Evolutionary conservation across 2,797 vertebrate species (phyloP).

Genomic region (Sitta carolinensis): DNA sequence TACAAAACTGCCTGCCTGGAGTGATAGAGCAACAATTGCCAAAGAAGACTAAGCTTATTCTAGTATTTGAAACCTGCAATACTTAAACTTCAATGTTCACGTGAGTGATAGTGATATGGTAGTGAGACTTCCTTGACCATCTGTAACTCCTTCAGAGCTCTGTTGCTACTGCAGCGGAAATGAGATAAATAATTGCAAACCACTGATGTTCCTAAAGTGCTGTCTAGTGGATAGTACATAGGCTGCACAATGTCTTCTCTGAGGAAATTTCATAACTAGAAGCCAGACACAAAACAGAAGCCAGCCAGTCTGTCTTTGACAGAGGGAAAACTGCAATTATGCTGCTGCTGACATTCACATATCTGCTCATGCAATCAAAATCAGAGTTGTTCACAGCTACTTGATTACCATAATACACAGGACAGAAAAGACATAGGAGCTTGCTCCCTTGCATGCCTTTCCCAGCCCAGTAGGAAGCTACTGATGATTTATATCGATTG

Average conservation of each 20-base stretch:
- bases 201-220: background rate
- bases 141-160: conserved; percentile 10
- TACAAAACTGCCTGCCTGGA: background rate
- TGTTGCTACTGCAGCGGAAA: background rate
- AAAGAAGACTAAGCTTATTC: background rate
- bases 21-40: background rate
- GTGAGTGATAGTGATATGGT: background rate
- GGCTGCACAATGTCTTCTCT: conserved; percentile 32
- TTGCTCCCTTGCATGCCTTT: background rate
- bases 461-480: background rate
- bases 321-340: conserved; percentile 31
- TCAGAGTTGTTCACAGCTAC: background rate
- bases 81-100: background rate
- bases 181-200: background rate
- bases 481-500: background rate
- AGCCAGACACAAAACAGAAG: conserved; percentile 55
- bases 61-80: background rate
- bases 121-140: background rate
- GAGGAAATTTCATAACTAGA: conserved; percentile 40
- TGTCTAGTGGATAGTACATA: background rate
- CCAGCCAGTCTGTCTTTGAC: background rate
- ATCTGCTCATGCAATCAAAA: background rate
- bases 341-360: background rate
- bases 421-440: background rate
- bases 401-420: background rate